Evolutionary conservation across 2,888 invertebrate genomes (phyloP), one percentile per base, ranked within the genome.

Genomic region (Diaprepes abbreviatus): DNA sequence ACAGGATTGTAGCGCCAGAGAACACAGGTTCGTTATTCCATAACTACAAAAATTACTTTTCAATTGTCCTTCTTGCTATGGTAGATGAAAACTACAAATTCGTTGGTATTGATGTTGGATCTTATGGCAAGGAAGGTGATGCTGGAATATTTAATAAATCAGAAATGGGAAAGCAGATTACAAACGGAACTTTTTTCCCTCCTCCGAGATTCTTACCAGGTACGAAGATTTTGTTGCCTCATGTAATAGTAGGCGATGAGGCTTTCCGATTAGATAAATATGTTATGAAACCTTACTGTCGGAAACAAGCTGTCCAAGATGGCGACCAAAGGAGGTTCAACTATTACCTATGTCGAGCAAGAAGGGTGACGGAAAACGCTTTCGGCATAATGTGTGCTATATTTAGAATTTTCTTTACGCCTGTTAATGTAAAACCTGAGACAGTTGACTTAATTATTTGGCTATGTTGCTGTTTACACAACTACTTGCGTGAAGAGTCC

Each of bases 91-190:
- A 33, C n/a, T 54, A 33, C 35, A 54, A 59, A 16, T 59, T 59
- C 10, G 10, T 59, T 31, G 21, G 17, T 43, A 45, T 59, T 45
- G 60, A 59, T 33, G 48, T 59, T 14, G 60, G 60, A 2, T 59
- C 60, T 19, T 59, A 59, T 59, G 60, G 60, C 24, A 59, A 59
- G 45, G 60, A 59, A 59, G 60, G 60, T 3, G 60, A 59, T 17
- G 16, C 28, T 19, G 60, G 60, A 59, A 59, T 59, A n/a, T 59
- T 59, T 19, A 45, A 36, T 12, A 59, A 59, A 31, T 45, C 60
- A 45, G 21, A 45, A 24, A 50, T 60, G 60, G 60, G 60, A 43
- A 21, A 43, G 35, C 40, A 33, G 31, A 43, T 48, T 28, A 19
- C 12, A 38, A 57, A 36, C n/a, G 24, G 21, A 36, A 54, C 1